A percentile compares a stretch with the other conserved stretches of the same genome.
These are phyloP conservation scores for Aporrectodea caliginosa DNA, from an alignment of 1,140 invertebrate species.

Conservation along the genomic window DNA sequence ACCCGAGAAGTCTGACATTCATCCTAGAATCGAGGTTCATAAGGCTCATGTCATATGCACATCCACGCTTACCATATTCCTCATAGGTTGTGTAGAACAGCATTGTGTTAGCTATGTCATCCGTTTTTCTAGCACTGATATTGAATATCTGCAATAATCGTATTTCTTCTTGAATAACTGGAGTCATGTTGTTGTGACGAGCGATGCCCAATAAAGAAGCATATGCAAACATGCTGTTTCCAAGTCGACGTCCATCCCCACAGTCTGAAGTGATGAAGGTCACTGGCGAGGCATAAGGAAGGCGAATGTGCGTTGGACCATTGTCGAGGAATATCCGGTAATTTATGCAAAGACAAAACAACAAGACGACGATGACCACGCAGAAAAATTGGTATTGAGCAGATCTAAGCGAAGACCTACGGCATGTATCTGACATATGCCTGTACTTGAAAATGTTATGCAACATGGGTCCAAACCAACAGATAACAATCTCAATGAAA, in stretches of 20 bases:
- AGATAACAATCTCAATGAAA: too few relatives aligned
- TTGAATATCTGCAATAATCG: not conserved
- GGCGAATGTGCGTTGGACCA: not conserved
- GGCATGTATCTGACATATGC: not conserved
- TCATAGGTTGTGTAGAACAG: not conserved
- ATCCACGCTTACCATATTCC: not conserved
- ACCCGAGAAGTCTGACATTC: conserved; percentile 11
- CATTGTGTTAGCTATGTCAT: not conserved
- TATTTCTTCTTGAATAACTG: not conserved
- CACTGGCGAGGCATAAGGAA: not conserved
- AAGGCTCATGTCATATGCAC: not conserved
- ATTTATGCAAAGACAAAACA: not conserved
- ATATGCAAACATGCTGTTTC: not conserved
- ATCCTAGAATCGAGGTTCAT: not conserved
- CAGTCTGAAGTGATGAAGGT: not conserved
- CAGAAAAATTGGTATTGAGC: not conserved
- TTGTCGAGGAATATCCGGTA: not conserved
- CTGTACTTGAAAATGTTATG: too few relatives aligned
- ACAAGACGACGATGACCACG: not conserved
- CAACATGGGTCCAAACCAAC: too few relatives aligned
- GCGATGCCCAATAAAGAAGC: not conserved
- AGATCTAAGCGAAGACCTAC: not conserved
- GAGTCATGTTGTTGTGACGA: not conserved
- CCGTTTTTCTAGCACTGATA: not conserved
- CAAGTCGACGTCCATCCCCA: not conserved